These are phyloP conservation scores for Apodemus agrarius DNA, from an alignment of 2,797 vertebrate species.

Conservation along the genomic window DNA sequence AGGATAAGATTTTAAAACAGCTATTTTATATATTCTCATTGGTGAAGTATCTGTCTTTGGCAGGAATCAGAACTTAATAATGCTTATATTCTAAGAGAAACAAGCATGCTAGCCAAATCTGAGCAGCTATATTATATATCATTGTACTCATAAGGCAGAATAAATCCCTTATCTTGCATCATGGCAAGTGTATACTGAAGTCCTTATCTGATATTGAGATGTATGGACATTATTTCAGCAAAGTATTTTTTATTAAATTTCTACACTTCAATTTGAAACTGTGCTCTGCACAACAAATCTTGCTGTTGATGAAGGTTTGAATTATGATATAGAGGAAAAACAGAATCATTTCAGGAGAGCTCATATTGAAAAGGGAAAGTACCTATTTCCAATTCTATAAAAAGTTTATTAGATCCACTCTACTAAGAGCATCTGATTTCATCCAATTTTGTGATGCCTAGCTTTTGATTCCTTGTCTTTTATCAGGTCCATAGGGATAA, in stretches of 20 bases:
- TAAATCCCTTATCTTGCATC: conserved; percentile 59
- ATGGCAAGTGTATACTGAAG: conserved; percentile 62
- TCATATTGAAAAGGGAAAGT: neutral
- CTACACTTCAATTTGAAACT: conserved; percentile 51
- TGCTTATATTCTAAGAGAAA: conserved; percentile 50
- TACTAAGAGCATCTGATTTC: neutral
- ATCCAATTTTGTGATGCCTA: neutral
- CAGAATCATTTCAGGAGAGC: conserved; percentile 36
- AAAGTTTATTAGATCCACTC: neutral
- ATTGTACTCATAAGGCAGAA: conserved; percentile 53
- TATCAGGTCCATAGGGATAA: neutral
- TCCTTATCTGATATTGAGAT: conserved; percentile 66
- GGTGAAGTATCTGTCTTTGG: neutral
- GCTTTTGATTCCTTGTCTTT: neutral
- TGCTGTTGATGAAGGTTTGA: conserved; percentile 72
- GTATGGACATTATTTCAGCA: conserved; percentile 43
- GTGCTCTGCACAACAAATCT: conserved; percentile 53
- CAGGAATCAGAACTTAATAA: conserved; percentile 47
- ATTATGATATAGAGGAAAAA: conserved; percentile 35
- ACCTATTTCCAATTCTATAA: neutral
- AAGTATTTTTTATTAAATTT: conserved; percentile 47
- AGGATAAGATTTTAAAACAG: neutral
- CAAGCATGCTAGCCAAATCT: conserved; percentile 19
- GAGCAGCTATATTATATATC: conserved; percentile 1
- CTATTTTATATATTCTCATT: neutral